Base-by-base conservation (phyloP, 2,888 invertebrate genomes). In the Watsonalla cultraria region DNA sequence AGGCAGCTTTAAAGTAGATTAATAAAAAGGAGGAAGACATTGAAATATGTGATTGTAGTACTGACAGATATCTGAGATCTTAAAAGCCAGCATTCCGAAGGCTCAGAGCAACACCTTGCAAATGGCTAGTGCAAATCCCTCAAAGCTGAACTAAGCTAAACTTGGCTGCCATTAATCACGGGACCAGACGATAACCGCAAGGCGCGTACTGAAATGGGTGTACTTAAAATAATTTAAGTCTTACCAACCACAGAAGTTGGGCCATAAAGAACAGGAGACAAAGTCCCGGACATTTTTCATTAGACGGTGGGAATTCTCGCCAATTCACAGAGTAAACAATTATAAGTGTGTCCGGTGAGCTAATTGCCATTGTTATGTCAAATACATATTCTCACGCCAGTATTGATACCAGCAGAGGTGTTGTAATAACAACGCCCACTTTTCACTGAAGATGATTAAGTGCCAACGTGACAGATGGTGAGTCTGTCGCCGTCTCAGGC, bases 151-250 rank as follows among this genome's bases (percentile, higher is more conserved):
- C 61, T 65, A 54, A 70, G 66, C 60, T 62, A 66, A 61, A 67
- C 61, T 65, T 62, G 59, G 57, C 60, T 56, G 61, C 64, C 82
- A 85, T 85, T 84, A 84, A 84, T 86, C 84, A 80, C 73, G 63
- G 52, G 65, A 75, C 65, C 58, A 72, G 83, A 82, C 82, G 82
- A 86, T 87, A 85, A 85, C 86, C 85, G 75, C 86, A 83, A 86
- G 84, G 73, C 80, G 80, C 73, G 78, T 78, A 70, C 66, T 55
- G 74, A 77, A 84, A 79, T 77, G 78, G 82, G 69, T 72, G 80
- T 79, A 83, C 82, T 85, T 84, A 83, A 84, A 86, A 87, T 88
- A 85, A 87, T 88, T 86, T 82, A 85, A 83, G 79, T 78, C 76
- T 63, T 63, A 56, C 66, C 67, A 70, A 70, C 78, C 76, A 65